Conservation (phyloP, 2,888 invertebrate genomes). For the Hydraecia micacea region DNA sequence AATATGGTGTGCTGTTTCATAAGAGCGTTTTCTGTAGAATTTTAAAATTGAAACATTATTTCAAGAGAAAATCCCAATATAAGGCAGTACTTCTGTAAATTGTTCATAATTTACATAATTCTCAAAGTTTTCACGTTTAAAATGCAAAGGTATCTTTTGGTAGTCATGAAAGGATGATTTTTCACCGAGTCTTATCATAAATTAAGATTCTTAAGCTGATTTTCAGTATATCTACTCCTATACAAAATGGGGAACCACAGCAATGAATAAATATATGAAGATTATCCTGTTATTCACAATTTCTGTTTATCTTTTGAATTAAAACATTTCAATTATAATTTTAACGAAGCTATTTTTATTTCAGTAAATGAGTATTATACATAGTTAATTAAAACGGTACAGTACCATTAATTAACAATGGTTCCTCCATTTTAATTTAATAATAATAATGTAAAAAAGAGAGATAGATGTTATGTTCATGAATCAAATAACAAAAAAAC, state of each 20-base stretch:
- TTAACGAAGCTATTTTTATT: not conserved
- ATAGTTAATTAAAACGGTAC: too few relatives aligned
- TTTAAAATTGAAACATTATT: not conserved
- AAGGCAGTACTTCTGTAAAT: slow-evolving; percentile 8
- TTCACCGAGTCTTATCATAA: slow-evolving; percentile 59
- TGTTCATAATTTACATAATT: slow-evolving; percentile 45
- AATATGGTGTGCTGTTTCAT: slow-evolving; percentile 1
- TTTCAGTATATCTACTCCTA: slow-evolving; percentile 34
- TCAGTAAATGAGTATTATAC: not conserved
- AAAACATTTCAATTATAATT: slow-evolving; percentile 2
- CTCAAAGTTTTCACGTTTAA: slow-evolving; percentile 41
- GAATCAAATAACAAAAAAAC: slow-evolving; percentile 16
- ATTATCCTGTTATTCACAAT: not conserved
- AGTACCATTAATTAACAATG: too few relatives aligned
- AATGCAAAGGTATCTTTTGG: slow-evolving; percentile 51
- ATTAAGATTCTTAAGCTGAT: slow-evolving; percentile 50
- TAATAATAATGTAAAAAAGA: not conserved
- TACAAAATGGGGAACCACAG: slow-evolving; percentile 15
- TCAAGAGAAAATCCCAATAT: slow-evolving; percentile 3
- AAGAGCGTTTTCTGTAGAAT: not conserved
- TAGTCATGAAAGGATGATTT: slow-evolving; percentile 52
- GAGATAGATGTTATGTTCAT: not conserved
- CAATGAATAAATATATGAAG: slow-evolving; percentile 23
- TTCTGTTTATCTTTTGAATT: slow-evolving; percentile 14
- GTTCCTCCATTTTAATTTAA: too few relatives aligned